These are phyloP conservation scores for Himalopsyche japonica DNA, from an alignment of 2,888 invertebrate species.

Conservation along the genomic window DNA sequence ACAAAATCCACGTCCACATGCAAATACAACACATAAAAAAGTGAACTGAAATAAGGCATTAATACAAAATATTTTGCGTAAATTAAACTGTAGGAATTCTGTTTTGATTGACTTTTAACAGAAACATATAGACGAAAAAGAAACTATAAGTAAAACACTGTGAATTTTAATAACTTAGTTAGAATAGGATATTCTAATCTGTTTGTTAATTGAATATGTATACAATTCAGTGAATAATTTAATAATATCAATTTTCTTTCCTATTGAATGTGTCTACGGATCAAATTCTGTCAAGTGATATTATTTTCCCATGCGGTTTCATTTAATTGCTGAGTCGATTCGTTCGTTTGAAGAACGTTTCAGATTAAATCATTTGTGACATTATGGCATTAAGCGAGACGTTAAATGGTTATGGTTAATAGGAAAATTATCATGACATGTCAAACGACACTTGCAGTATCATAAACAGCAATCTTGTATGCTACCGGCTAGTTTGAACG, in stretches of 20 bases:
- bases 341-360: not conserved
- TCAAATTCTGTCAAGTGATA: not conserved
- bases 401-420: not conserved
- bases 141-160: too few species aligned
- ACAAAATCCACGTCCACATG: too few species aligned
- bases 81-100: too few species aligned
- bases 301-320: not conserved
- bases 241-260: not conserved
- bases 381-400: not conserved
- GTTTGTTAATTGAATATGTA: too few species aligned
- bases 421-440: not conserved
- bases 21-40: too few species aligned
- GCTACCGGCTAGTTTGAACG: not conserved
- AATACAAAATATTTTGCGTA: too few species aligned
- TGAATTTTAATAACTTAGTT: too few species aligned
- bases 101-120: too few species aligned
- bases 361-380: constrained; percentile 1
- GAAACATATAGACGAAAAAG: too few species aligned
- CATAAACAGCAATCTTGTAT: not conserved
- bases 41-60: too few species aligned
- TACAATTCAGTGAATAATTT: not conserved
- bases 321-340: constrained; percentile 7
- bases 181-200: too few species aligned
- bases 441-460: not conserved
- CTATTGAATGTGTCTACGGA: not conserved